A percentile compares a stretch with the other conserved stretches of the same genome.
Evolutionary conservation across 2,888 invertebrate species (phyloP).

Genomic region (Julus scandinavius): DNA sequence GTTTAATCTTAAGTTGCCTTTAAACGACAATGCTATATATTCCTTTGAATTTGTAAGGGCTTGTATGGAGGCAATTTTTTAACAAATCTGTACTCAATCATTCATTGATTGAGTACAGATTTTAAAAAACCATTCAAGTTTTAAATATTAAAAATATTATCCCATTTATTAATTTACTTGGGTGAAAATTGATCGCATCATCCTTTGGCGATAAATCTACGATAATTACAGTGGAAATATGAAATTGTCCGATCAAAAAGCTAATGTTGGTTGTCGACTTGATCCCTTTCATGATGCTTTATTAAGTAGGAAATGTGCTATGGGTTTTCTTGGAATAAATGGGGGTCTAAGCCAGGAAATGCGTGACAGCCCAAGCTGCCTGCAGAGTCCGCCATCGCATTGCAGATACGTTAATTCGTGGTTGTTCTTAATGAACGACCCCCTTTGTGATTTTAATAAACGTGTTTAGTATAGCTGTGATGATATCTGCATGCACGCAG

Average conservation of each 20-base stretch:
- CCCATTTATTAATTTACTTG: no score
- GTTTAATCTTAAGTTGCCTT: no score
- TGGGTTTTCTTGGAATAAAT: constrained; percentile 30
- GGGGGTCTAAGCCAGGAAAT: constrained; percentile 4
- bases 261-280: neutral
- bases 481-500: no score
- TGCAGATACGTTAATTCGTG: no score
- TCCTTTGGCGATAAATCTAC: neutral
- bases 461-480: neutral
- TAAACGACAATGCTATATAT: no score
- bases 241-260: neutral
- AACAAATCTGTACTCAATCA: no score
- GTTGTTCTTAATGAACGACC: neutral
- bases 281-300: neutral
- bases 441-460: neutral
- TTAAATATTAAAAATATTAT: no score
- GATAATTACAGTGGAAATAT: neutral
- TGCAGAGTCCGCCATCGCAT: neutral
- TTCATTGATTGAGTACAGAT: no score
- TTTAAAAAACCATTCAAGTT: no score
- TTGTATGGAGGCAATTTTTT: no score
- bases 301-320: constrained; percentile 26
- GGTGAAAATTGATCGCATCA: no score
- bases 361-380: neutral
- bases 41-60: no score